These are phyloP conservation scores for Lutraria lutraria DNA, from an alignment of 2,888 invertebrate genomes.

Conservation along the genomic window DNA sequence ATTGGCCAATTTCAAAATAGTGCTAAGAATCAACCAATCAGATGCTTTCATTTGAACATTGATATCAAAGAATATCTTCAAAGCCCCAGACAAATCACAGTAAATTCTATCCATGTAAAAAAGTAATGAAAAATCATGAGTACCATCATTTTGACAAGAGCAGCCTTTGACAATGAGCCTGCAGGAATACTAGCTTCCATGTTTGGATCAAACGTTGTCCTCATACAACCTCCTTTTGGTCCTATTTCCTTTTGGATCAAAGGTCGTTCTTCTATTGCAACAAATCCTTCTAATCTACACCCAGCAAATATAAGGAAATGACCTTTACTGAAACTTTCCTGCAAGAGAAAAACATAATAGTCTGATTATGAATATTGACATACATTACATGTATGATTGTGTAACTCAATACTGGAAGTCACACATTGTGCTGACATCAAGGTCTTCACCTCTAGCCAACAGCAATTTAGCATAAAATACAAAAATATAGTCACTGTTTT, in stretches of 20 bases:
- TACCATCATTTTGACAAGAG: conserved; percentile 68
- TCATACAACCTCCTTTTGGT: conserved; percentile 52
- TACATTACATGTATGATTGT: conserved; percentile 63
- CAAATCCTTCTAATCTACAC: conserved; percentile 66
- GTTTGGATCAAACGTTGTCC: conserved; percentile 56
- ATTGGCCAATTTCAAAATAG: no score
- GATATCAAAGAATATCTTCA: no score
- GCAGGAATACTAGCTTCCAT: conserved; percentile 53
- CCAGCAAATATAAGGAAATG: conserved; percentile 63
- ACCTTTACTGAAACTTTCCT: conserved; percentile 61
- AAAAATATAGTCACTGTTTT: no score
- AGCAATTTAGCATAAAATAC: no score
- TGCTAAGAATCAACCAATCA: no score
- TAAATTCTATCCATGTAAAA: no score
- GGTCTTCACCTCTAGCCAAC: no score
- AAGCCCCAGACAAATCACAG: no score
- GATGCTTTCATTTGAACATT: no score
- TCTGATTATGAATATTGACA: background rate
- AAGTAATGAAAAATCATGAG: background rate
- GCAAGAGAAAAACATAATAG: conserved; percentile 17
- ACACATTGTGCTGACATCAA: no score
- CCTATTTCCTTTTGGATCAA: conserved; percentile 57
- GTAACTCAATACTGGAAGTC: no score
- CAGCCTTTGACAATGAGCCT: conserved; percentile 46
- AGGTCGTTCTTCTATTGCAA: conserved; percentile 67